Percentiles rank a stretch among this genome's conserved stretches.
phyloP scores from a whole-genome alignment of 1,140 invertebrate genomes.

The Caerostris darwini region DNA sequence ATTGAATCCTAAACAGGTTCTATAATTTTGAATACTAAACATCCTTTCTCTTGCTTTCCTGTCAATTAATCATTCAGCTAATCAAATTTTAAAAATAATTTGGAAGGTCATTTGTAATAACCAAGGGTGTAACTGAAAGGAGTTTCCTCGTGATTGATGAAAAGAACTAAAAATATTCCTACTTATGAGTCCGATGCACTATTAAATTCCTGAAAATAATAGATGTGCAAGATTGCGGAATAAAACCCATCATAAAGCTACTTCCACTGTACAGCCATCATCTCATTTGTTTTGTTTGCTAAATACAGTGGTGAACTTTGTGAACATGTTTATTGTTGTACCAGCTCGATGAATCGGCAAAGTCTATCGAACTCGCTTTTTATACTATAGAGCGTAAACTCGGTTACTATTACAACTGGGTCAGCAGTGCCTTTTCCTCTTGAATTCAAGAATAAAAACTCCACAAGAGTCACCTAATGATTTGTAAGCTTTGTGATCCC shows the following conservation, averaged over 20 bases:
- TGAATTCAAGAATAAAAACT: background rate
- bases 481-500: constrained; percentile 40
- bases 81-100: background rate
- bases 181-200: background rate
- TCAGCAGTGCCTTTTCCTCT: constrained; percentile 53
- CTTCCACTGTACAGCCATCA: background rate
- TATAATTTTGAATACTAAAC: too few species aligned
- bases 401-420: constrained; percentile 60
- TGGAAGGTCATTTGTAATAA: background rate
- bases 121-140: background rate
- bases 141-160: background rate
- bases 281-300: background rate
- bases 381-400: constrained; percentile 39
- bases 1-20: too few species aligned
- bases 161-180: background rate
- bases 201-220: background rate
- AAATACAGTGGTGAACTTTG: background rate
- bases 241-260: constrained; percentile 8
- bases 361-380: constrained; percentile 26
- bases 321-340: background rate
- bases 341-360: background rate
- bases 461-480: constrained; percentile 9
- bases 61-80: background rate
- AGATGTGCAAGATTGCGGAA: background rate
- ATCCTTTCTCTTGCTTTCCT: background rate